These are phyloP conservation scores for Hemibagrus guttatus DNA, from an alignment of 2,797 vertebrate genomes.

Conservation along the genomic window DNA sequence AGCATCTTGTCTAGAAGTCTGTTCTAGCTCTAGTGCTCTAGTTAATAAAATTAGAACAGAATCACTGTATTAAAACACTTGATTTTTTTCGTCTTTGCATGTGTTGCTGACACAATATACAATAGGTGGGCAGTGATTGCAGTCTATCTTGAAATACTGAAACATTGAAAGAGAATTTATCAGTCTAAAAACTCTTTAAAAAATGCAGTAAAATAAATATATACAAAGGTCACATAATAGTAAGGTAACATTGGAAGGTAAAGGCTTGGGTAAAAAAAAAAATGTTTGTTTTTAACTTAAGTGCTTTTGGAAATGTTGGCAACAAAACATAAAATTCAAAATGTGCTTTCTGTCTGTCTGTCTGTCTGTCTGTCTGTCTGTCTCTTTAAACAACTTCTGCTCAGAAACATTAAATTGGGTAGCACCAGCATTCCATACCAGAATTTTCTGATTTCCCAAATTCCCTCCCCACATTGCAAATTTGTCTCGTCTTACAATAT, in stretches of 20 bases:
- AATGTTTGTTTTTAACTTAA: not conserved
- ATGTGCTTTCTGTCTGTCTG: not conserved
- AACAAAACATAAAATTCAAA: not conserved
- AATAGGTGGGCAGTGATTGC: conserved; percentile 19
- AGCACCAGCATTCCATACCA: not conserved
- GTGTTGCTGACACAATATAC: conserved; percentile 8
- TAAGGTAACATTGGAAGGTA: not conserved
- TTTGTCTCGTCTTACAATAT: not conserved
- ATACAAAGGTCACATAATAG: not conserved
- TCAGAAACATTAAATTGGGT: not conserved
- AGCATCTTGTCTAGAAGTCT: not conserved
- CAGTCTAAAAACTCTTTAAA: not conserved
- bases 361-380: not conserved
- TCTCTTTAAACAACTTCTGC: not conserved
- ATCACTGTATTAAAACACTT: not conserved
- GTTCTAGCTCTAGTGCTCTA: not conserved
- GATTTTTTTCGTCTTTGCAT: not conserved
- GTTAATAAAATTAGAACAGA: not conserved
- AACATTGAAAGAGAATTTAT: not conserved
- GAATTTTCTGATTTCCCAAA: not conserved
- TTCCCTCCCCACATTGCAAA: not conserved
- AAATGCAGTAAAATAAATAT: not conserved
- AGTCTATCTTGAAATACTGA: conserved; percentile 2
- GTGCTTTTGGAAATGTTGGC: not conserved
- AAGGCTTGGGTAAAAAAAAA: not conserved